Base-by-base conservation (phyloP, 2,797 vertebrate genomes). In the Chanos chanos region DNA sequence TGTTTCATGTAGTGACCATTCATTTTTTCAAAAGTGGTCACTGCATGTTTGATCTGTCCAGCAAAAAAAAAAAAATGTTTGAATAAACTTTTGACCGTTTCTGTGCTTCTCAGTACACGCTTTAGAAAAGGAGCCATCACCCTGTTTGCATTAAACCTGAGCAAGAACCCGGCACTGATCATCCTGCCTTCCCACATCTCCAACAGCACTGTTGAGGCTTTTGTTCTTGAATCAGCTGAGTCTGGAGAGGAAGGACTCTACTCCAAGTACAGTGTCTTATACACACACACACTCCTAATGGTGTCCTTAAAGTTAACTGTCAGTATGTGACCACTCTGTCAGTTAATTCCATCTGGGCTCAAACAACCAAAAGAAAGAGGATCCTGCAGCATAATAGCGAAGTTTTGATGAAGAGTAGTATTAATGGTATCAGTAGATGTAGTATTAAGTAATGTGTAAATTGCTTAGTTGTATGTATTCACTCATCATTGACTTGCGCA, bases 71-170 rank as follows among this genome's bases (percentile, higher is more conserved):
- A n/a, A n/a, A n/a, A n/a, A n/a, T n/a, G n/a, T n/a, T n/a, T n/a
- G n/a, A n/a, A 36, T 10, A 53, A 2, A 28, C 15, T 4, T 9
- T 30, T 0, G 7, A 1, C 8, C 44, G 1, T 10, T 12, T 21
- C 10, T 44, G 44, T 33, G 24, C 2, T 19, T 43, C 10, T 2
- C 55, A 90, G 84, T 73, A 70, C 85, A 34, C 82, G 86, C n/a
- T 95, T 92, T 80, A 79, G 70, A 64, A 51, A 64, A 13, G 95
- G 95, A 33, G 91, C 94, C 0, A 81, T 97, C 53, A 94, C 93
- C 0, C 57, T 98, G 48, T 90, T 96, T 9, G 86, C 81, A 36
- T 73, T 99, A 83, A 99, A 99, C 77, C 85, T 99, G 45, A 77
- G 87, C n/a, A 75, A 83, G 0, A 25, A 62, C 3, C 81, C 87